Conservation (phyloP, 2,888 invertebrate genomes). For the Amphiduros pacificus region DNA sequence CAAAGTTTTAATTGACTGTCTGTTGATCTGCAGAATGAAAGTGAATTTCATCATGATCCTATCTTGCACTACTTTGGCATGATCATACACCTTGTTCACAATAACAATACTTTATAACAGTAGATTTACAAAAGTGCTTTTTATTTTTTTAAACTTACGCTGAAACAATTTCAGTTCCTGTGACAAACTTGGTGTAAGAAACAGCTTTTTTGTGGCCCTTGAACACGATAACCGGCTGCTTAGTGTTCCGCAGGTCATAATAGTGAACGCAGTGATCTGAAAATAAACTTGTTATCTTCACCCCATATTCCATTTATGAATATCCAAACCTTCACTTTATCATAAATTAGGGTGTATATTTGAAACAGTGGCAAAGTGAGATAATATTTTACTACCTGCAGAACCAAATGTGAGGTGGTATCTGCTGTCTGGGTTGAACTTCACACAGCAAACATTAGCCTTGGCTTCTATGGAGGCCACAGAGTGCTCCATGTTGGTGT, state of each 20-base stretch:
- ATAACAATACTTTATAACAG: too few species aligned
- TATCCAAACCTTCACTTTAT: not conserved
- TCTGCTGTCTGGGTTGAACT: conserved; percentile 82
- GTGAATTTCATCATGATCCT: not conserved
- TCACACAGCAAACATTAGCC: conserved; percentile 94
- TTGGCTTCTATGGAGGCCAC: conserved; percentile 87
- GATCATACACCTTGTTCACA: too few species aligned
- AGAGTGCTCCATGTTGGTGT: conserved; percentile 82
- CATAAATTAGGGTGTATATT: not conserved
- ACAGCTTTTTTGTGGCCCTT: conserved; percentile 91
- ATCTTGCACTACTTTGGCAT: too few species aligned
- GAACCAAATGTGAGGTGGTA: conserved; percentile 91
- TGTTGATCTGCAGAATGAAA: conserved; percentile 67
- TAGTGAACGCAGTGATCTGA: conserved; percentile 92
- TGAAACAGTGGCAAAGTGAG: not conserved
- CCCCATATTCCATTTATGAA: not conserved
- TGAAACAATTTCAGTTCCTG: conserved; percentile 82
- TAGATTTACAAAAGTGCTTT: too few species aligned
- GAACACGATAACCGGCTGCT: conserved; percentile 79
- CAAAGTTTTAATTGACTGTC: conserved; percentile 89
- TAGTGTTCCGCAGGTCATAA: conserved; percentile 85
- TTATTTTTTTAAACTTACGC: conserved; percentile 65
- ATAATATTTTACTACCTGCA: conserved; percentile 64
- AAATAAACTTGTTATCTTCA: too few species aligned
- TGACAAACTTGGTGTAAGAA: conserved; percentile 89